These are phyloP conservation scores for Lethenteron reissneri DNA, from an alignment of 2,113 vertebrate genomes.

Conservation along the genomic window DNA sequence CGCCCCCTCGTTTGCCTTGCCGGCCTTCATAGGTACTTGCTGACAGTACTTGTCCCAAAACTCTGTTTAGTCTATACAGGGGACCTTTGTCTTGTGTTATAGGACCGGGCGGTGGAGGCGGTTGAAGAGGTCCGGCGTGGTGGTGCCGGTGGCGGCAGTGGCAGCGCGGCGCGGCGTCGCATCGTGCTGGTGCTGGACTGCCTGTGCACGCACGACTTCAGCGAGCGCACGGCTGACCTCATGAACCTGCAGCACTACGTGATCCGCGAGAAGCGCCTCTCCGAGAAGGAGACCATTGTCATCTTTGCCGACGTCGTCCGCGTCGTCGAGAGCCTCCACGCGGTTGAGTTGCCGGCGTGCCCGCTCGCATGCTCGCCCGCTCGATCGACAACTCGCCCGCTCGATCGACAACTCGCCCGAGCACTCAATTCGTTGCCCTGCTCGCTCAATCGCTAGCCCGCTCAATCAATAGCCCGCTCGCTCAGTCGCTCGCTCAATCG, in stretches of 20 bases:
- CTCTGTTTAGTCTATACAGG: too few species aligned
- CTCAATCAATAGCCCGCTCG: too few species aligned
- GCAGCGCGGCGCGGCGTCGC: conserved; percentile 83
- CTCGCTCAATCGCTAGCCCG: too few species aligned
- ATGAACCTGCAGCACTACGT: conserved; percentile 98
- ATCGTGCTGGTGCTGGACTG: conserved; percentile 94
- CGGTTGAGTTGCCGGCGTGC: conserved; percentile 27
- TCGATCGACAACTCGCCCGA: too few species aligned
- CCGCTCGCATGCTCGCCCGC: too few species aligned
- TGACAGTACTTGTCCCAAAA: too few species aligned
- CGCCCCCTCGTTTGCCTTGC: too few species aligned
- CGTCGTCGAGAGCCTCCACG: conserved; percentile 86
- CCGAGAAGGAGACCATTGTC: conserved; percentile 77
- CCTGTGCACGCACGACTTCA: conserved; percentile 87
- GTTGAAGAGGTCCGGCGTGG: conserved; percentile 34
- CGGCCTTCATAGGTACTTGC: too few species aligned
- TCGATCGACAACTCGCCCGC: too few species aligned
- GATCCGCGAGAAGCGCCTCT: conserved; percentile 88
- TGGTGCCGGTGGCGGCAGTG: conserved; percentile 33
- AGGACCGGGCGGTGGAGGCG: conserved; percentile 80
- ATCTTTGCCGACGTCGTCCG: conserved; percentile 96
- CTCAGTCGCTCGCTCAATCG: too few species aligned
- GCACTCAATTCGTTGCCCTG: too few species aligned
- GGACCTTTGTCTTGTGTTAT: neutral
- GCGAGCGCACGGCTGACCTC: conserved; percentile 81